phyloP scores from a whole-genome alignment of 2,888 invertebrate species.

The Nyleta sp. region DNA sequence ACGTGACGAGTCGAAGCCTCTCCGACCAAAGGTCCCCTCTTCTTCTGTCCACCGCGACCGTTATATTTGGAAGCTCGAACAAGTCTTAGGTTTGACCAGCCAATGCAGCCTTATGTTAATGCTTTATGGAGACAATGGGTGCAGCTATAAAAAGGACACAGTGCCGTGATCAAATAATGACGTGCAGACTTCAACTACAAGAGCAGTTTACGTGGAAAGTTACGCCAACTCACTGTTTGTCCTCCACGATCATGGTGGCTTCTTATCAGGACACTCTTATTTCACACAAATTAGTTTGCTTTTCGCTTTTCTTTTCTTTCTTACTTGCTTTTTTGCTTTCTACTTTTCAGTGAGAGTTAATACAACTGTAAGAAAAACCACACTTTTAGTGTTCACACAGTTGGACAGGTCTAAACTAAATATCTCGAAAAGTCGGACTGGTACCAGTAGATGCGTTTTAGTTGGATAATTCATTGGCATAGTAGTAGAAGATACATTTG shows the following conservation, averaged over 20 bases:
- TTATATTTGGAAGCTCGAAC: not conserved
- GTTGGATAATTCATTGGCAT: no score
- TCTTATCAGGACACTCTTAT: constrained; percentile 72
- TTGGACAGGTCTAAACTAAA: no score
- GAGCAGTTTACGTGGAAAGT: constrained; percentile 57
- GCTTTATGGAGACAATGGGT: constrained; percentile 5
- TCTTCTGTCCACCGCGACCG: no score
- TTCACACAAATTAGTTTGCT: constrained; percentile 43
- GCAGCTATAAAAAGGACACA: constrained; percentile 8
- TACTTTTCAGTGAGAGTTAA: constrained; percentile 70
- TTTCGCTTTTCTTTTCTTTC: constrained; percentile 7
- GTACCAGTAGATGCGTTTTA: no score
- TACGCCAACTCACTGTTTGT: constrained; percentile 80
- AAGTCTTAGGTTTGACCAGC: no score
- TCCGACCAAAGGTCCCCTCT: no score
- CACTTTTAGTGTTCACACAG: constrained; percentile 55
- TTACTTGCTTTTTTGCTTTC: not conserved
- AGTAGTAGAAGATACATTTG: no score
- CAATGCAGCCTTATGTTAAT: constrained; percentile 1
- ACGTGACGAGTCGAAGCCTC: not conserved
- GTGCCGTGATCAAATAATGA: constrained; percentile 38
- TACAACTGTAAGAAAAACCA: constrained; percentile 77
- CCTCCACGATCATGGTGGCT: constrained; percentile 81
- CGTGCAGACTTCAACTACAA: constrained; percentile 53
- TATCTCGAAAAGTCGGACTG: no score